phyloP scores from a whole-genome alignment of 1,140 invertebrate species.

The Drosophila elegans region DNA sequence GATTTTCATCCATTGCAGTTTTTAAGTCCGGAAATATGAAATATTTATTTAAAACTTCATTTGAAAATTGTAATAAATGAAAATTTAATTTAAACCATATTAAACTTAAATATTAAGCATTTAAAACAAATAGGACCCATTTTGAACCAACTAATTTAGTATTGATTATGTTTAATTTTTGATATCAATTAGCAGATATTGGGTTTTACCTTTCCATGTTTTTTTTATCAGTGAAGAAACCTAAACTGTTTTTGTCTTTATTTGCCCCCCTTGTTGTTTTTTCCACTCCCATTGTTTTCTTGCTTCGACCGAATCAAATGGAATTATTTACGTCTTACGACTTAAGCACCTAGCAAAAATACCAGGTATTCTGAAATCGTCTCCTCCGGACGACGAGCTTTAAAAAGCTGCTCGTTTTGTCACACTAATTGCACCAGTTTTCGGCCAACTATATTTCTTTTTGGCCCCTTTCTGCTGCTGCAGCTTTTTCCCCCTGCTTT shows the following conservation, averaged over 20 bases:
- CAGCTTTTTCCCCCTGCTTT: not conserved
- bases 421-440: slow-evolving; percentile 43
- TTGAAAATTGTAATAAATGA: too few relatives aligned
- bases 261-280: not conserved
- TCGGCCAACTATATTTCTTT: slow-evolving; percentile 26
- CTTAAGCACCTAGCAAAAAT: not conserved
- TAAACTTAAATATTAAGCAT: too few relatives aligned
- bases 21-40: too few relatives aligned
- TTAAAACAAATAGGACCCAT: too few relatives aligned
- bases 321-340: slow-evolving; percentile 11
- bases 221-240: too few relatives aligned
- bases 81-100: too few relatives aligned
- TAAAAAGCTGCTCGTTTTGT: slow-evolving; percentile 17
- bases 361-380: slow-evolving; percentile 3
- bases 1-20: too few relatives aligned
- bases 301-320: slow-evolving; percentile 3
- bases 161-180: too few relatives aligned
- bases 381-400: not conserved
- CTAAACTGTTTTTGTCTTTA: not conserved
- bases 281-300: not conserved
- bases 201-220: too few relatives aligned
- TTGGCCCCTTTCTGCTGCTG: not conserved
- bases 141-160: too few relatives aligned
- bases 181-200: too few relatives aligned
- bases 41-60: too few relatives aligned